phyloP scores from a whole-genome alignment of 2,113 vertebrate species.

The Plecturocebus donacophilus region DNA sequence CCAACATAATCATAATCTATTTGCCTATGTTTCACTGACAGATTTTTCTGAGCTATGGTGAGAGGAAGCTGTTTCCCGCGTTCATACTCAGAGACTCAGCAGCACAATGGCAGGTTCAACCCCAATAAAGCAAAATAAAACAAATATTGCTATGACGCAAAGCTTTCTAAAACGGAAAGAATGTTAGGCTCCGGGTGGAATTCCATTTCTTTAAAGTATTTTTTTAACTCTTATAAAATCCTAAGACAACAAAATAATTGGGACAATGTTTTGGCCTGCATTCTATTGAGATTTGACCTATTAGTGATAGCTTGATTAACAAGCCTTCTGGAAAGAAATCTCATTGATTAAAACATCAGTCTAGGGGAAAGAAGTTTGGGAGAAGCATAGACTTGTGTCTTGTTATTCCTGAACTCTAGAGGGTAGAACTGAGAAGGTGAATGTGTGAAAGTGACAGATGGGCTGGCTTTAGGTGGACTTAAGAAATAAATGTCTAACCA shows the following conservation, averaged over 20 bases:
- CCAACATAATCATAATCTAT: slow-evolving; percentile 54
- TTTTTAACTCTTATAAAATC: slow-evolving; percentile 45
- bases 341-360: slow-evolving; percentile 35
- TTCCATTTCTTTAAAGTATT: slow-evolving; percentile 38
- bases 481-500: slow-evolving; percentile 38
- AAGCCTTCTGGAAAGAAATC: slow-evolving; percentile 42
- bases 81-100: slow-evolving; percentile 10
- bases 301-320: slow-evolving; percentile 54
- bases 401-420: slow-evolving; percentile 17
- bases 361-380: neutral
- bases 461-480: neutral
- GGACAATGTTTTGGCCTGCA: neutral
- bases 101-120: slow-evolving; percentile 6
- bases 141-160: neutral
- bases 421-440: neutral
- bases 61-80: slow-evolving; percentile 46
- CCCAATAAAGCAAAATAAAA: slow-evolving; percentile 33
- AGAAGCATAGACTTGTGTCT: neutral
- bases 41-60: slow-evolving; percentile 54
- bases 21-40: slow-evolving; percentile 41
- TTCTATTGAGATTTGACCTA: slow-evolving; percentile 53
- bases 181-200: slow-evolving; percentile 13
- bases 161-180: slow-evolving; percentile 48
- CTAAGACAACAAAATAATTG: slow-evolving; percentile 60
- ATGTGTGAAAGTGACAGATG: neutral